Evolutionary conservation across 2,888 invertebrate genomes (phyloP).

Genomic region (Thymelicus lineola): DNA sequence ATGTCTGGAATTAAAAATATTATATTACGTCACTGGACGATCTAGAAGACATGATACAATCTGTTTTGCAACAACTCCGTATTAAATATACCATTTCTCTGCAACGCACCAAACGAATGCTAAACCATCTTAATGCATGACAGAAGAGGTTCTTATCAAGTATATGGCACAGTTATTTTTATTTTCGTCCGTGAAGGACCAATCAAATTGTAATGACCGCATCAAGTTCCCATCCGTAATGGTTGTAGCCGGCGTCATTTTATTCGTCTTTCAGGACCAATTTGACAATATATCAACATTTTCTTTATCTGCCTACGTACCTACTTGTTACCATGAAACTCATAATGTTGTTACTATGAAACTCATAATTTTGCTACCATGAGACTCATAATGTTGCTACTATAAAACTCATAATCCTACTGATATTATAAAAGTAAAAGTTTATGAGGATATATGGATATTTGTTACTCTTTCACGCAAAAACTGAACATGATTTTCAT

Average conservation of each 20-base stretch:
- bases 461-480: too few species aligned
- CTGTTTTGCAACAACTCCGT: too few species aligned
- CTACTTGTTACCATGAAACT: background rate
- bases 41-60: too few species aligned
- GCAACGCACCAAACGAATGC: slow-evolving; percentile 12
- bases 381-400: too few species aligned
- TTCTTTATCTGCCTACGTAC: background rate
- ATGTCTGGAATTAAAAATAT: too few species aligned
- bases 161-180: slow-evolving; percentile 32
- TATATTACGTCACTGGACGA: too few species aligned
- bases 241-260: background rate
- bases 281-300: background rate
- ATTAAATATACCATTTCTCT: too few species aligned
- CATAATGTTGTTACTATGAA: too few species aligned
- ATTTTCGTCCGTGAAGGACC: slow-evolving; percentile 17
- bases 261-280: slow-evolving; percentile 5
- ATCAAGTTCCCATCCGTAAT: slow-evolving; percentile 13
- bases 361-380: background rate
- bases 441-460: too few species aligned
- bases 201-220: slow-evolving; percentile 19
- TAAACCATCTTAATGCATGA: slow-evolving; percentile 25
- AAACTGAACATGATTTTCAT: too few species aligned
- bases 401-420: too few species aligned
- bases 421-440: too few species aligned
- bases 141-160: slow-evolving; percentile 23